Conservation (phyloP, 2,888 invertebrate genomes). For the Pyrrhia umbra region DNA sequence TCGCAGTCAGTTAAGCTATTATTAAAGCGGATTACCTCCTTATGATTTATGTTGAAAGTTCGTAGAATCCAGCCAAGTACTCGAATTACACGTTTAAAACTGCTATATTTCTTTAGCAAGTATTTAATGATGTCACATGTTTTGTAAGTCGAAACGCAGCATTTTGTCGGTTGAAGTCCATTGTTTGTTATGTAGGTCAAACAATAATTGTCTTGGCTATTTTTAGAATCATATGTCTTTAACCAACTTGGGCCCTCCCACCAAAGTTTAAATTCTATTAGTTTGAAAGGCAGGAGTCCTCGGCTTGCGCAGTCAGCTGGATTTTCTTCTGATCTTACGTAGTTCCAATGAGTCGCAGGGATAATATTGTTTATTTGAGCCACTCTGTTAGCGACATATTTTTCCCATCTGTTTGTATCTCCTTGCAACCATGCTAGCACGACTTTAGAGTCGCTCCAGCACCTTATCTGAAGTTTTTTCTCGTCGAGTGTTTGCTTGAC, state of each 20-base stretch:
- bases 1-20: slow-evolving; percentile 6
- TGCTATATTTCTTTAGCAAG: slow-evolving; percentile 11
- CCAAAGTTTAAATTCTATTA: neutral
- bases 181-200: slow-evolving; percentile 2
- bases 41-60: too few species aligned
- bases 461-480: slow-evolving; percentile 2
- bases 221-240: slow-evolving; percentile 1
- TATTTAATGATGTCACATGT: slow-evolving; percentile 15
- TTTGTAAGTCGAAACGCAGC: slow-evolving; percentile 1
- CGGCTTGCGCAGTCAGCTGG: slow-evolving; percentile 16
- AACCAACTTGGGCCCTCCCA: slow-evolving; percentile 2
- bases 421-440: slow-evolving; percentile 15
- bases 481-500: neutral
- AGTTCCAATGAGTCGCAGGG: too few species aligned
- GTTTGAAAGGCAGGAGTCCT: slow-evolving; percentile 1
- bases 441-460: slow-evolving; percentile 14
- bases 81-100: slow-evolving; percentile 11
- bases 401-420: slow-evolving; percentile 11
- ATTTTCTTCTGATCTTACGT: neutral
- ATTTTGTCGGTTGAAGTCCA: neutral
- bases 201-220: neutral
- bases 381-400: slow-evolving; percentile 14
- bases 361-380: too few species aligned
- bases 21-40: too few species aligned
- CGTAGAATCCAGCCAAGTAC: slow-evolving; percentile 6